Conservation (phyloP, 2,888 invertebrate species). For the Microctonus hyperodae region DNA sequence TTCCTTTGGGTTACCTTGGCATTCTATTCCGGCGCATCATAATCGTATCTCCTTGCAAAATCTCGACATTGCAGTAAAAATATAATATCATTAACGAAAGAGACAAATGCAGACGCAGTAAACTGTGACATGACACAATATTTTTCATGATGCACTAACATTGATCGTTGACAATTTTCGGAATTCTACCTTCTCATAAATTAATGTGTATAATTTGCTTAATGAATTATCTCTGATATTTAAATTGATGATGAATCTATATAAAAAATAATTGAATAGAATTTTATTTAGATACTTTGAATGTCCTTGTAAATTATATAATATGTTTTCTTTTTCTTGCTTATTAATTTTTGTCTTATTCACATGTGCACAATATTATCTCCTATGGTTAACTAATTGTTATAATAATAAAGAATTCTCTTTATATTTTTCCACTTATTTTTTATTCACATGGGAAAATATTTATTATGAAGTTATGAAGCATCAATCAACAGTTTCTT, state of each 20-base stretch:
- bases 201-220: conserved; percentile 1
- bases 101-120: conserved; percentile 23
- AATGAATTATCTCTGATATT: not conserved
- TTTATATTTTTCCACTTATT: not conserved
- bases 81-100: conserved; percentile 31
- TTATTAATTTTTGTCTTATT: conserved; percentile 3
- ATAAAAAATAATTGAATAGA: conserved; percentile 9
- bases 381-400: conserved; percentile 2
- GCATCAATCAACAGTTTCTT: not conserved
- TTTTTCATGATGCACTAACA: conserved; percentile 10
- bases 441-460: not conserved
- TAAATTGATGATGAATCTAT: conserved; percentile 18
- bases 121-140: conserved; percentile 34
- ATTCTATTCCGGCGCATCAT: conserved; percentile 40
- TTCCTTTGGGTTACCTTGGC: conserved; percentile 42
- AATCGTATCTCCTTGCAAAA: conserved; percentile 40
- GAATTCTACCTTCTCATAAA: not conserved
- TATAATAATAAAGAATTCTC: not conserved
- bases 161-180: not conserved
- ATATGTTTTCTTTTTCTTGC: not conserved
- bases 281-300: conserved; percentile 10
- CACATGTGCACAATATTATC: not conserved
- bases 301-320: conserved; percentile 4
- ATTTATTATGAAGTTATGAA: not conserved
- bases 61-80: conserved; percentile 36